These are phyloP conservation scores for Illadopsis cleaveri DNA, from an alignment of 2,113 vertebrate genomes.

Conservation along the genomic window DNA sequence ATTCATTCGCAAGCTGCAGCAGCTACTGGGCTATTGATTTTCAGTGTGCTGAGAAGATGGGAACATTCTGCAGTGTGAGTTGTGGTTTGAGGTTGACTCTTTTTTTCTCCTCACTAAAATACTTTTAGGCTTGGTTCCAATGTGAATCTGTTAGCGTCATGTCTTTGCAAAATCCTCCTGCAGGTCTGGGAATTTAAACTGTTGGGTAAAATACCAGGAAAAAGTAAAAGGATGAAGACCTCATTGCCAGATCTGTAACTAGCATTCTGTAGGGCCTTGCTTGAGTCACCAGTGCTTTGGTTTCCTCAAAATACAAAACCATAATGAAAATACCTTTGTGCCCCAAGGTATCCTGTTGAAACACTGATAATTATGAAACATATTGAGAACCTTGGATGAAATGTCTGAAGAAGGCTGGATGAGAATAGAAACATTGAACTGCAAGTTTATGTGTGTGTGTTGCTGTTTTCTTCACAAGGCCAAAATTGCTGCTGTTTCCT, in stretches of 20 bases:
- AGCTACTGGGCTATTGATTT: slow-evolving; percentile 67
- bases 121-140: slow-evolving; percentile 1
- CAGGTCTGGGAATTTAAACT: background rate
- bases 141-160: background rate
- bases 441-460: background rate
- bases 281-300: background rate
- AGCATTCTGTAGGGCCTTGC: background rate
- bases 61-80: slow-evolving; percentile 46
- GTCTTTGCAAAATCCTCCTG: background rate
- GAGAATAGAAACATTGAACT: background rate
- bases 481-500: background rate
- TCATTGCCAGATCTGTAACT: background rate
- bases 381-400: background rate
- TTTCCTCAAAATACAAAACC: background rate
- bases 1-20: slow-evolving; percentile 19
- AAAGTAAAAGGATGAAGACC: background rate
- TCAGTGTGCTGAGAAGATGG: slow-evolving; percentile 42
- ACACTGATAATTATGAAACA: background rate
- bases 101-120: background rate
- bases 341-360: background rate
- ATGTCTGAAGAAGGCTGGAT: background rate
- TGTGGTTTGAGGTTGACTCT: slow-evolving; percentile 16
- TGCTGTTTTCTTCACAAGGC: background rate
- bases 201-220: background rate
- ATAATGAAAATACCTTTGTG: background rate